These are phyloP conservation scores for Anticlea derivata DNA, from an alignment of 2,888 invertebrate genomes.

Conservation along the genomic window DNA sequence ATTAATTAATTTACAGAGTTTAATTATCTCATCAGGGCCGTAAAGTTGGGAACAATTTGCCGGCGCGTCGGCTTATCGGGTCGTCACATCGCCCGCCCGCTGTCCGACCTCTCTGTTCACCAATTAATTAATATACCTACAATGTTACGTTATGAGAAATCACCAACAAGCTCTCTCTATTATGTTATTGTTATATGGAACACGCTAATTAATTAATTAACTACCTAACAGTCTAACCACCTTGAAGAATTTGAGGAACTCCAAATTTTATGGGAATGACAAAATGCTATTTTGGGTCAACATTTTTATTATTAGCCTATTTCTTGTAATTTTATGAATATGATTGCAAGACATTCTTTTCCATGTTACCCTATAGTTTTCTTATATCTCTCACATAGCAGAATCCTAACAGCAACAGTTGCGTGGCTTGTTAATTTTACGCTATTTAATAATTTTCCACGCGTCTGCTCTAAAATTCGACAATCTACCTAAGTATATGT, in stretches of 20 bases:
- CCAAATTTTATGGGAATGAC: conserved; percentile 22
- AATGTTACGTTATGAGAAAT: conserved; percentile 65
- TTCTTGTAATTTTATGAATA: neutral
- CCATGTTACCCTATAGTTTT: too few relatives aligned
- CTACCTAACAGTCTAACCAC: conserved; percentile 20
- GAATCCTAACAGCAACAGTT: too few relatives aligned
- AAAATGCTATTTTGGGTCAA: conserved; percentile 23
- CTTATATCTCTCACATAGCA: too few relatives aligned
- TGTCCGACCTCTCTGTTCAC: conserved; percentile 43
- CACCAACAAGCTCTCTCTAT: conserved; percentile 53
- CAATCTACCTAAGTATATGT: too few relatives aligned
- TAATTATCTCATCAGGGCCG: conserved; percentile 78
- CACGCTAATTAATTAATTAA: conserved; percentile 45
- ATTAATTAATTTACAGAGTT: conserved; percentile 78
- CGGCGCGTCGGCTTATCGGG: conserved; percentile 63
- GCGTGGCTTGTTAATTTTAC: too few relatives aligned
- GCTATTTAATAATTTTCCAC: conserved; percentile 22
- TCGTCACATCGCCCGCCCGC: conserved; percentile 64
- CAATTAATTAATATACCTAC: conserved; percentile 52
- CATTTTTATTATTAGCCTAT: neutral
- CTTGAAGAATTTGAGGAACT: conserved; percentile 26
- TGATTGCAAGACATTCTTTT: neutral
- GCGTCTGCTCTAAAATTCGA: conserved; percentile 23
- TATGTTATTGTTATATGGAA: conserved; percentile 42
- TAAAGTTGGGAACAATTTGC: conserved; percentile 68